Evolutionary conservation across 2,113 vertebrate species (phyloP).

Genomic region (Cercocebus atys): DNA sequence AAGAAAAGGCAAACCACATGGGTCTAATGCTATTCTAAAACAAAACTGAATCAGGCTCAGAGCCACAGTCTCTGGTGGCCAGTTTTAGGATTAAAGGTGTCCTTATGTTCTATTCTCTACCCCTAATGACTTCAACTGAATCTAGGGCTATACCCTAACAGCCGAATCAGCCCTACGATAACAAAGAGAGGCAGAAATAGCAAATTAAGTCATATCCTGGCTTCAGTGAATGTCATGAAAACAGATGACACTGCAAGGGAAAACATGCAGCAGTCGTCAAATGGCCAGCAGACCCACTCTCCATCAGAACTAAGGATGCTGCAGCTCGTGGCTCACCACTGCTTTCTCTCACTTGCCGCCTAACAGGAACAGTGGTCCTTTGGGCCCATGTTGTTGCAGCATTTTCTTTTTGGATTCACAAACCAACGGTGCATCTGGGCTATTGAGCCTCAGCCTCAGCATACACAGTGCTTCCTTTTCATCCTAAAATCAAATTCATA

Average conservation of each 20-base stretch:
- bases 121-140: not conserved
- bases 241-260: not conserved
- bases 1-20: not conserved
- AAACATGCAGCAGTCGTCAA: not conserved
- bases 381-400: not conserved
- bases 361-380: not conserved
- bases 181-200: not conserved
- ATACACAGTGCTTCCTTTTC: accelerated
- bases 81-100: not conserved
- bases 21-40: not conserved
- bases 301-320: not conserved
- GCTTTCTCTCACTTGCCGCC: not conserved
- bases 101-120: too few relatives aligned
- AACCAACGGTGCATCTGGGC: not conserved
- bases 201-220: not conserved
- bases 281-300: not conserved
- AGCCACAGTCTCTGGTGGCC: not conserved
- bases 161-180: not conserved
- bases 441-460: not conserved
- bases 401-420: not conserved
- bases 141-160: not conserved
- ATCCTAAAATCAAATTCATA: not conserved
- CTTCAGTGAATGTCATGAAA: not conserved
- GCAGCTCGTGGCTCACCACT: not conserved
- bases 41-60: not conserved